phyloP scores from a whole-genome alignment of 2,888 invertebrate genomes.

The Cheilosia vulpina region DNA sequence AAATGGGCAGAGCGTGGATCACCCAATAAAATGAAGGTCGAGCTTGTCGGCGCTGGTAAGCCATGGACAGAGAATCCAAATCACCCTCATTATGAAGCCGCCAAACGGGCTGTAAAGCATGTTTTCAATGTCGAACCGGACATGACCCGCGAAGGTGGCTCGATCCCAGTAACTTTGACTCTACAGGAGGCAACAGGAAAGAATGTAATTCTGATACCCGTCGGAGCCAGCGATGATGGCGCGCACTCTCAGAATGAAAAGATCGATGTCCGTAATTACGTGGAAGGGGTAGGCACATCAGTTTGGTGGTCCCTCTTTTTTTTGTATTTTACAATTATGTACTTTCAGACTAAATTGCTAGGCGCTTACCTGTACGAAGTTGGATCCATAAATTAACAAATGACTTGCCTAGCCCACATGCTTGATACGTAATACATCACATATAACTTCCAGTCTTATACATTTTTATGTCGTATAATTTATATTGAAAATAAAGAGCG shows the following conservation, averaged over 20 bases:
- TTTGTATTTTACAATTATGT: slow-evolving; percentile 7
- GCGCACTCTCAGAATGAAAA: slow-evolving; percentile 99
- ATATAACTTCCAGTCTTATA: not conserved
- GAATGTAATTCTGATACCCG: slow-evolving; percentile 96
- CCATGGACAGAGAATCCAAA: slow-evolving; percentile 97
- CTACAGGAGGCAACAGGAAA: slow-evolving; percentile 96
- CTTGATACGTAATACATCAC: slow-evolving; percentile 11
- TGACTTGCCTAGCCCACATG: not conserved
- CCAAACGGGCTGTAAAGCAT: slow-evolving; percentile 90
- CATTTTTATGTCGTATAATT: not conserved
- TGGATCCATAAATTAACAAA: slow-evolving; percentile 77
- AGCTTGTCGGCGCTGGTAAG: slow-evolving; percentile 85
- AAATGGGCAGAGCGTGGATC: slow-evolving; percentile 92
- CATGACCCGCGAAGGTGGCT: slow-evolving; percentile 98
- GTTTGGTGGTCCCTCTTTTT: not conserved
- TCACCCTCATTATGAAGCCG: slow-evolving; percentile 97
- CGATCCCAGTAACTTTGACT: slow-evolving; percentile 97
- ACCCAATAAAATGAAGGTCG: slow-evolving; percentile 91
- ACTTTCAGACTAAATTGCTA: slow-evolving; percentile 93
- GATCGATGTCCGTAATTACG: slow-evolving; percentile 95
- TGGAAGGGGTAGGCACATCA: slow-evolving; percentile 91
- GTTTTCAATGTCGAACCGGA: slow-evolving; percentile 96
- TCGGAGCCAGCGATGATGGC: slow-evolving; percentile 97
- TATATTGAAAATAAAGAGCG: slow-evolving; percentile 4
- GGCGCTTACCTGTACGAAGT: slow-evolving; percentile 94